Base-by-base conservation (phyloP, 1,140 invertebrate genomes). In the Bombyx mandarina region DNA sequence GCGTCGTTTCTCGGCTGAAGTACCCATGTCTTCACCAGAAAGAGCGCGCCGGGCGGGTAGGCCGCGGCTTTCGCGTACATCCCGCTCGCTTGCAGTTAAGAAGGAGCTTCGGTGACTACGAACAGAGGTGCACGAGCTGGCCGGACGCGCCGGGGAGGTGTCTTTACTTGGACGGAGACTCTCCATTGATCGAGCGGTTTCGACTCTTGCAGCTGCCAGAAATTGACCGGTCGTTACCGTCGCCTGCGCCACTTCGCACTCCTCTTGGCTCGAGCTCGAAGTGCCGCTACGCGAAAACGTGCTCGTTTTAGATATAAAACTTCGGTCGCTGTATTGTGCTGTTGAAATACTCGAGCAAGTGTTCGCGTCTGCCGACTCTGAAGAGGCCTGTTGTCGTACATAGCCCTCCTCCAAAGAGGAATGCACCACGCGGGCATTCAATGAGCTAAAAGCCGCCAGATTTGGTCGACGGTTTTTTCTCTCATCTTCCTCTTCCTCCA, bases 211-310 rank as follows among this genome's bases (percentile, higher is more conserved):
- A 0, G 91, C 88, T 0, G 90, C 88, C 46, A 93, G 71, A 63
- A 91, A 90, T 49, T 92, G 90, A 6, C 89, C 90, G 77, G 81
- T 77, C 45, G 82, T 64, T 43, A 78, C 57, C 8, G 86, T 86
- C 44, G 88, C 89, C 53, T 88, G 86, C 9, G 80, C 83, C 26
- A 88, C 79, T 62, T 90, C 92, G 63, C 92, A 92, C 53, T 93
- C 92, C 67, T 93, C 92, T 69, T 93, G 92, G 50, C 91, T 92
- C 9, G 91, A 93, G 65, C 92, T 93, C 0, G 92, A 93, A 22
- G 86, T 89, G 56, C 84, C 88, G 61, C 88, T 89, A 47, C 92
- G 91, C 0, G 92, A 91, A 60, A 91, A 92, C 50, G 90, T 89
- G 55, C 88, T 91, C 8, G 89, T 75, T 65, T 89, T 88, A 8